Conservation (phyloP, 2,797 vertebrate species). For the Kryptolebias ocellatus region DNA sequence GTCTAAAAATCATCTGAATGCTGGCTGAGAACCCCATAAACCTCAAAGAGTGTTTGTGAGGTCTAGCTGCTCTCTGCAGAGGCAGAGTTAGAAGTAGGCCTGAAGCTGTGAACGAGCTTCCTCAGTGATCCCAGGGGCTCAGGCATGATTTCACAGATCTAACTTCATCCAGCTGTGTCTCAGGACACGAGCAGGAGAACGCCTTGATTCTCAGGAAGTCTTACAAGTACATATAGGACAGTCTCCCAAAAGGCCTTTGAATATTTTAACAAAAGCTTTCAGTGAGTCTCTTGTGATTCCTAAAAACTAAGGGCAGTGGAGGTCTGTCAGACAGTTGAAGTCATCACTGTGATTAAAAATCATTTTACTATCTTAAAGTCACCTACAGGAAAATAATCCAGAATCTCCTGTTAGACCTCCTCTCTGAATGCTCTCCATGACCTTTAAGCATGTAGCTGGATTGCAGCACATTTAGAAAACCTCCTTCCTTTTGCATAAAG, state of each 20-base stretch:
- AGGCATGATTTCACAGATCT: conserved; percentile 37
- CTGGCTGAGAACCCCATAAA: background rate
- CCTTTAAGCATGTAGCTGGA: no score
- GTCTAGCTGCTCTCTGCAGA: conserved; percentile 21
- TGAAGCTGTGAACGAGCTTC: conserved; percentile 41
- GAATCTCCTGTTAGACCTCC: no score
- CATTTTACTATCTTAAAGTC: no score
- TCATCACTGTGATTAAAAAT: no score
- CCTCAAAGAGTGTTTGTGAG: background rate
- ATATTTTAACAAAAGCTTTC: no score
- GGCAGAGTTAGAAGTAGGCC: conserved; percentile 34
- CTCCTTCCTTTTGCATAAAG: no score
- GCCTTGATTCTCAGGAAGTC: conserved; percentile 32
- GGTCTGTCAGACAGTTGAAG: no score
- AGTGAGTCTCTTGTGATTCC: no score
- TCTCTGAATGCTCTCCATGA: no score
- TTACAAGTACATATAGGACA: conserved; percentile 37
- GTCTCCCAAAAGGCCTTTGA: background rate
- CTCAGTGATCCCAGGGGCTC: conserved; percentile 1
- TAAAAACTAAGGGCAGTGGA: no score
- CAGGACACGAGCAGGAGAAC: conserved; percentile 20
- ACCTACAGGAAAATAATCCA: no score
- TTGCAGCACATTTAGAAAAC: no score
- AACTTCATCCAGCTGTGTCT: conserved; percentile 19
- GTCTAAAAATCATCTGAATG: conserved; percentile 3